These are phyloP conservation scores for Myrmecobius fasciatus DNA, from an alignment of 2,113 vertebrate species.

Conservation along the genomic window DNA sequence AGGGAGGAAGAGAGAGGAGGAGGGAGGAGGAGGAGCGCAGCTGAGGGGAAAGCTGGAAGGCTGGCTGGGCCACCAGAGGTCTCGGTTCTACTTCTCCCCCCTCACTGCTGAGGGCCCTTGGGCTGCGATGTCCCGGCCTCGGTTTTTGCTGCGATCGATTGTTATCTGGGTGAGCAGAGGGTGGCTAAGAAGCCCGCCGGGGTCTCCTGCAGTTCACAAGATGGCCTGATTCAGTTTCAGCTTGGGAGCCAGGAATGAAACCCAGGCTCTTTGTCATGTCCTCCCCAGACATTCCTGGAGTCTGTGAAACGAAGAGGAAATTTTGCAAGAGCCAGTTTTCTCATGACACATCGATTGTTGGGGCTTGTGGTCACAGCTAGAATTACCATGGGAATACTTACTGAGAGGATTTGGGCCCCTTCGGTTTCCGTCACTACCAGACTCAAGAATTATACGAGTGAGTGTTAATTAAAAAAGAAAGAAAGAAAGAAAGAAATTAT, in stretches of 20 bases:
- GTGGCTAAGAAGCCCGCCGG: not conserved
- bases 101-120: not conserved
- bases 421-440: slow-evolving; percentile 50
- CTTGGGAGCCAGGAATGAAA: not conserved
- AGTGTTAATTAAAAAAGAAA: slow-evolving; percentile 64
- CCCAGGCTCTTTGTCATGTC: not conserved
- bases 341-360: slow-evolving; percentile 45
- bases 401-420: slow-evolving; percentile 16
- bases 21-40: not conserved
- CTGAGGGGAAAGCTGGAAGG: not conserved
- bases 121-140: not conserved
- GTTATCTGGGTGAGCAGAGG: not conserved
- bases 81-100: not conserved
- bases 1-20: no score
- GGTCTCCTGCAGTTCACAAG: not conserved
- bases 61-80: not conserved
- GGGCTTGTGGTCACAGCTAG: slow-evolving; percentile 48
- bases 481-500: not conserved
- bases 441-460: slow-evolving; percentile 63
- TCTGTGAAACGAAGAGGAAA: not conserved
- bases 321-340: not conserved
- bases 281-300: not conserved
- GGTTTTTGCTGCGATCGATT: not conserved
- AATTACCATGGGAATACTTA: slow-evolving; percentile 53
- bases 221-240: not conserved